These are phyloP conservation scores for Heliocidaris erythrogramma DNA, from an alignment of 35 echinoderm and acorn worm species.

Conservation along the genomic window DNA sequence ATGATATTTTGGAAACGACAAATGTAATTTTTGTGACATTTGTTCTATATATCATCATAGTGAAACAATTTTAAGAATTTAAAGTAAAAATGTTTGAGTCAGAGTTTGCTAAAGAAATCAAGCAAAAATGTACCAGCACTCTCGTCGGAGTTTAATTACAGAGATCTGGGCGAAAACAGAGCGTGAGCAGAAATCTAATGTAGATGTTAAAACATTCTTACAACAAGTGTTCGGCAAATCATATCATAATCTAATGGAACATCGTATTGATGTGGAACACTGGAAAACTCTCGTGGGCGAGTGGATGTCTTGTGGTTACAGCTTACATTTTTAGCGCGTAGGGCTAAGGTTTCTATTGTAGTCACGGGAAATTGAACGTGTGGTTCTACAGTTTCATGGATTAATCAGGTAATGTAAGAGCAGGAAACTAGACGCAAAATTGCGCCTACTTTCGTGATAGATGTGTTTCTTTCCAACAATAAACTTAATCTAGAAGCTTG, in stretches of 20 bases:
- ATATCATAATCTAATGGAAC: background rate
- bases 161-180: background rate
- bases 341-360: background rate
- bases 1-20: too few species aligned
- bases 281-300: background rate
- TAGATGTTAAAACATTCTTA: background rate
- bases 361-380: background rate
- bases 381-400: background rate
- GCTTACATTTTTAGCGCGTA: background rate
- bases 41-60: background rate
- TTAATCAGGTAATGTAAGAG: background rate
- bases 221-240: background rate
- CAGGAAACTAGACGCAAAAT: background rate
- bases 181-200: background rate
- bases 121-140: background rate
- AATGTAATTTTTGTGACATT: background rate
- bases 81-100: background rate
- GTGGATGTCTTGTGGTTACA: background rate
- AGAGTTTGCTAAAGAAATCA: background rate
- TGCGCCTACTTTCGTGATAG: background rate
- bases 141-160: background rate
- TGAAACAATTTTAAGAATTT: background rate
- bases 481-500: background rate
- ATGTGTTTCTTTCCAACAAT: background rate
- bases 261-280: background rate